Base-by-base conservation (phyloP, 2,113 vertebrate species). In the Pristiophorus japonicus region DNA sequence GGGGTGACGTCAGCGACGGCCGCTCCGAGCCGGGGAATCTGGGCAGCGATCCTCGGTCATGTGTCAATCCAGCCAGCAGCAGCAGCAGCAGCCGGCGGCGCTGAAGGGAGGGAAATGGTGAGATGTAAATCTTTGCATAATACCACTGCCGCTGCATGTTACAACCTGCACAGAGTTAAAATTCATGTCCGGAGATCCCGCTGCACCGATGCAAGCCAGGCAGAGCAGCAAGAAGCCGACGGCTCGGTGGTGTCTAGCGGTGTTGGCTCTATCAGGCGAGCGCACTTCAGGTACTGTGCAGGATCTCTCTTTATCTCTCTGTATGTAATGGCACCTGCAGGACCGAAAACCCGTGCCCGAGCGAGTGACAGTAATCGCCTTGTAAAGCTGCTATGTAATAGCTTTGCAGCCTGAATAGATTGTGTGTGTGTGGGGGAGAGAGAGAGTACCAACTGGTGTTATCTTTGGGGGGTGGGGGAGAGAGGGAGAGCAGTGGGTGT, bases 91-190 rank as follows among this genome's bases (percentile, higher is more conserved):
- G 88, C 88, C 88, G 30, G 55, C 97, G 94, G 97, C 98, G 96
- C 97, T 98, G 70, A 96, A 97, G 96, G 91, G 97, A 95, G 97
- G 98, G 97, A 98, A 98, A 99, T 99, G 98, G 98, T 99, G 98
- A 99, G 98, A 98, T 98, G 98, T 97, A 97, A 97, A 96, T 97
- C 96, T 97, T 97, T 97, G 96, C 97, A 97, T 97, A 97, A 97
- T 96, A 97, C 97, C 96, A 96, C 97, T 95, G 96, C 96, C 94
- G 97, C 98, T 20, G 34, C 65, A 97, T 97, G 97, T 97, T 98
- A 97, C 97, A 96, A 97, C 97, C 98, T 98, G 96, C 98, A 16
- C 97, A 98, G 97, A 97, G 98, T 98, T 97, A 98, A 97, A 97
- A 97, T 97, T 96, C 97, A 97, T 96, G 97, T 97, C 96, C 97